Percentiles rank a stretch among this genome's conserved stretches.
phyloP scores from a whole-genome alignment of 1,140 invertebrate species.

The Uloborus diversus region DNA sequence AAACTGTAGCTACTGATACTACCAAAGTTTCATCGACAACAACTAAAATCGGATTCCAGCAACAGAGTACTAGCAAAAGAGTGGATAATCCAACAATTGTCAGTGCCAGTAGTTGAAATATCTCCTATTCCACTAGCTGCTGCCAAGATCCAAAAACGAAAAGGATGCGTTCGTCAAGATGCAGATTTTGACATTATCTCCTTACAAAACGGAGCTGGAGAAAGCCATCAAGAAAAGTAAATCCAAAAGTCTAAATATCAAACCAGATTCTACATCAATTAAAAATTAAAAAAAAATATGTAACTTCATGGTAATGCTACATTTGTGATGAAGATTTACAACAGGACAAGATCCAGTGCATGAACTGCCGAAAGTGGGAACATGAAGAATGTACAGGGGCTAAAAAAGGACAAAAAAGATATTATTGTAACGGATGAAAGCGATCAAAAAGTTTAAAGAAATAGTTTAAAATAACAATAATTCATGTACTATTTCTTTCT shows the following conservation, averaged over 20 bases:
- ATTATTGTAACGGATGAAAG: neutral
- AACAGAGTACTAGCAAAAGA: neutral
- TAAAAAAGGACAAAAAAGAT: neutral
- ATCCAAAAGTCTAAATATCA: neutral
- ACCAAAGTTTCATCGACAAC: neutral
- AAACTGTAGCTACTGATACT: neutral
- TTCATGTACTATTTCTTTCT: no score
- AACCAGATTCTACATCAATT: neutral
- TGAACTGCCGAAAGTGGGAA: neutral
- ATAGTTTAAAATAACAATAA: no score
- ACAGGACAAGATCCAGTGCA: neutral
- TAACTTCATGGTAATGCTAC: neutral
- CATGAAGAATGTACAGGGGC: neutral
- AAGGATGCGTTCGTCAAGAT: neutral
- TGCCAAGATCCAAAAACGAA: neutral
- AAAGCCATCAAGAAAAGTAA: neutral
- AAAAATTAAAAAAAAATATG: neutral
- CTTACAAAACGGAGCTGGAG: neutral
- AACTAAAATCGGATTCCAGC: neutral
- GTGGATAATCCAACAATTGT: neutral
- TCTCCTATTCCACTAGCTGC: neutral
- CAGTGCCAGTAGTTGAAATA: neutral
- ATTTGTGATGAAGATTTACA: neutral
- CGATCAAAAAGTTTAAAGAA: neutral
- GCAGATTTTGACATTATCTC: neutral